A percentile compares a stretch with the other conserved stretches of the same genome.
phyloP scores from a whole-genome alignment of 2,888 invertebrate species.

The Agrypnus murinus region DNA sequence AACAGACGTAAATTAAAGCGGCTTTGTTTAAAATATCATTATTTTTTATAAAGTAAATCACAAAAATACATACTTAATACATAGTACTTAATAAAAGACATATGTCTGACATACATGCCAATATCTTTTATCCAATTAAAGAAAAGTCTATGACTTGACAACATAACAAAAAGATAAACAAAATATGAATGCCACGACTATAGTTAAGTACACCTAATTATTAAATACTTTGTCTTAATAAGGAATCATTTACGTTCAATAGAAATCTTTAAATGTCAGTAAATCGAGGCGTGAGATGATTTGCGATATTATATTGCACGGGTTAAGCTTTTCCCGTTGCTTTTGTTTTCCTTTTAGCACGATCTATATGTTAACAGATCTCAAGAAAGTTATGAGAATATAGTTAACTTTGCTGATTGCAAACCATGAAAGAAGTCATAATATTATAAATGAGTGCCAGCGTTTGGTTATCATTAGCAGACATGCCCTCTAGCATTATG shows the following conservation, averaged over 20 bases:
- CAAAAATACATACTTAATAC: no score
- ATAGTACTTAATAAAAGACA: no score
- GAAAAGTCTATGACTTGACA: no score
- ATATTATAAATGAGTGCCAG: background rate
- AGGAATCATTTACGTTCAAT: conserved; percentile 20
- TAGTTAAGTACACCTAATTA: no score
- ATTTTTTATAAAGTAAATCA: no score
- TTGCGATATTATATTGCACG: conserved; percentile 29
- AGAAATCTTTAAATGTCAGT: conserved; percentile 32
- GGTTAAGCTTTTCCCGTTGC: conserved; percentile 27
- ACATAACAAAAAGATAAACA: no score
- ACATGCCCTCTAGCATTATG: no score
- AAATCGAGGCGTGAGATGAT: conserved; percentile 36
- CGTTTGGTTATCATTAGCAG: background rate
- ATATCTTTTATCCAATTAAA: no score
- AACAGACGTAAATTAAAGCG: no score
- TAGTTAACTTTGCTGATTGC: conserved; percentile 23
- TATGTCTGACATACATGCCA: no score
- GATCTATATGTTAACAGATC: conserved; percentile 34
- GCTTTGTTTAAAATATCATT: no score
- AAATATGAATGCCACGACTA: no score
- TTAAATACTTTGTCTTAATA: background rate
- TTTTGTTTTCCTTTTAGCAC: conserved; percentile 3
- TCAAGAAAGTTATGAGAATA: conserved; percentile 42
- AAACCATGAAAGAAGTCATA: conserved; percentile 6